Conservation (phyloP, 2,888 invertebrate species). For the Liposcelis brunnea region DNA sequence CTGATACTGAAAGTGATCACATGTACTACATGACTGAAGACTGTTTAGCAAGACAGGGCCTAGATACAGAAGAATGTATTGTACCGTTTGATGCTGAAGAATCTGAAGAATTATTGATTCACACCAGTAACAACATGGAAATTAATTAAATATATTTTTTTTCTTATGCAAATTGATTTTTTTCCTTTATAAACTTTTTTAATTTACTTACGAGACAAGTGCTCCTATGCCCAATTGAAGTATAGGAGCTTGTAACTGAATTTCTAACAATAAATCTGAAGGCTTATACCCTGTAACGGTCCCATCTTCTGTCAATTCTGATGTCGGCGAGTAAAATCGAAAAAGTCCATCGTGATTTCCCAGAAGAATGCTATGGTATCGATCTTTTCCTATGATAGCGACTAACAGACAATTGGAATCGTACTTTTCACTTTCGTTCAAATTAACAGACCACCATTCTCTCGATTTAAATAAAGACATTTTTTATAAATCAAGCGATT, state of each 20-base stretch:
- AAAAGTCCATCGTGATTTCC: slow-evolving; percentile 67
- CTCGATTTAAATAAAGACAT: slow-evolving; percentile 91
- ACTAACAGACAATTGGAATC: slow-evolving; percentile 33
- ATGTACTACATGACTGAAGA: no score
- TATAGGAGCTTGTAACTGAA: slow-evolving; percentile 51
- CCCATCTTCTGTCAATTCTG: slow-evolving; percentile 22
- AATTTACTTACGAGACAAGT: slow-evolving; percentile 58
- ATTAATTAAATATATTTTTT: no score
- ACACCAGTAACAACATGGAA: no score
- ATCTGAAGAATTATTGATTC: no score
- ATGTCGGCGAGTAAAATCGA: slow-evolving; percentile 49
- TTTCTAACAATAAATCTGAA: slow-evolving; percentile 59
- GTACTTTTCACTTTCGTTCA: slow-evolving; percentile 44
- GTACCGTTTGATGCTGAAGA: no score
- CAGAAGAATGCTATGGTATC: slow-evolving; percentile 48
- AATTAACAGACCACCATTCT: slow-evolving; percentile 72
- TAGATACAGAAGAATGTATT: no score
- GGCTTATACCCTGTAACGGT: slow-evolving; percentile 27
- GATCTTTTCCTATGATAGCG: slow-evolving; percentile 27
- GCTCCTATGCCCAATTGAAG: slow-evolving; percentile 67
- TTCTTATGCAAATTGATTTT: no score
- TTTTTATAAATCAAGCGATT: background rate
- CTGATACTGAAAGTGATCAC: no score
- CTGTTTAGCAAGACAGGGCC: background rate
- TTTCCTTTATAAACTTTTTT: no score